phyloP scores from a whole-genome alignment of 2,113 vertebrate genomes.

The Odocoileus hemionus region DNA sequence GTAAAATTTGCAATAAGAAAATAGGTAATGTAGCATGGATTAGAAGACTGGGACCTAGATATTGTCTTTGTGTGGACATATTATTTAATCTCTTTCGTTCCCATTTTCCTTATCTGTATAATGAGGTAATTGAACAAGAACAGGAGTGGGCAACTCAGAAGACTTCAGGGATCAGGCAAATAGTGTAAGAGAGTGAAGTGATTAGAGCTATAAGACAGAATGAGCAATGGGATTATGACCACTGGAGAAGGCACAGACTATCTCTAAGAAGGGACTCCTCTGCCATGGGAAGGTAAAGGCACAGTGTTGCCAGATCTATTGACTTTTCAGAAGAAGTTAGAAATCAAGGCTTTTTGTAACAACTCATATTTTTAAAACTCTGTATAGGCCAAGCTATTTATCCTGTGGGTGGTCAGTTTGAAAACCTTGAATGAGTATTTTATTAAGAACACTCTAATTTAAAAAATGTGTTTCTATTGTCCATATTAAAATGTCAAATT shows the following conservation, averaged over 20 bases:
- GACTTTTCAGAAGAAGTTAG: neutral
- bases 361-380: neutral
- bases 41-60: neutral
- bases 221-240: neutral
- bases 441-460: neutral
- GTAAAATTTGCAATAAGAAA: neutral
- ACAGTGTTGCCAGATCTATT: neutral
- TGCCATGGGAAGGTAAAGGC: neutral
- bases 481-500: slow-evolving; percentile 3
- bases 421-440: neutral
- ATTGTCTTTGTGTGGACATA: neutral
- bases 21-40: neutral
- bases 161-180: neutral
- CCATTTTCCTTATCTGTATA: slow-evolving; percentile 1
- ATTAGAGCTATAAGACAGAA: neutral
- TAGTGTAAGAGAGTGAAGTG: neutral
- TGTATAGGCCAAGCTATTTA: neutral
- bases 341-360: neutral
- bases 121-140: neutral
- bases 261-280: neutral
- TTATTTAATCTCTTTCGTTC: neutral
- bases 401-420: neutral
- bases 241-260: neutral
- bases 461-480: neutral
- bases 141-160: neutral